Conservation (phyloP, 92 coral and sea anemone species). For the Umimayanthus chanpuru region DNA sequence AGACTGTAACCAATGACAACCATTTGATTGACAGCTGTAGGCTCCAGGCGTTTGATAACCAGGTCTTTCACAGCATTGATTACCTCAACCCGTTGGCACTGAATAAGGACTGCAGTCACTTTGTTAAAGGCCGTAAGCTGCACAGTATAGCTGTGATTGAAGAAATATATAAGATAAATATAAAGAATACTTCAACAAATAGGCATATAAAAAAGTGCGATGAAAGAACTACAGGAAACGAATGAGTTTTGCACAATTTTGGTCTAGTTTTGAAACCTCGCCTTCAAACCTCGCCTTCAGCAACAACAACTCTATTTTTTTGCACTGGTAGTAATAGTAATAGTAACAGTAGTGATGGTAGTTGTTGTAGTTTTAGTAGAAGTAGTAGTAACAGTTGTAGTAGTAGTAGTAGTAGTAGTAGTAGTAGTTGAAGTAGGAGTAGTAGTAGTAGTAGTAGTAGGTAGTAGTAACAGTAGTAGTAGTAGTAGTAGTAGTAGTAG, state of each 20-base stretch:
- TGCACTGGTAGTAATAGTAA: no score
- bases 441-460: no score
- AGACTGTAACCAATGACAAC: conserved; percentile 21
- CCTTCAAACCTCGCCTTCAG: no score
- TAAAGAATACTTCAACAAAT: not conserved
- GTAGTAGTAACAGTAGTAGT: no score
- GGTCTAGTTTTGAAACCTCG: not conserved
- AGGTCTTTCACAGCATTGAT: conserved; percentile 12
- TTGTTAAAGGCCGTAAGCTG: conserved; percentile 25
- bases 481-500: no score
- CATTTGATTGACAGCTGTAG: conserved; percentile 10
- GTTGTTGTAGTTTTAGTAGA: no score
- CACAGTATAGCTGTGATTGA: not conserved
- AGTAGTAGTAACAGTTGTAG: no score
- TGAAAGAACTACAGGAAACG: no score
- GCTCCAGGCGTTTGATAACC: not conserved
- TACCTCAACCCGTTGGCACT: not conserved
- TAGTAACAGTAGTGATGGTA: no score
- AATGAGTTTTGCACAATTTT: not conserved
- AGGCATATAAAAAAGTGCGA: not conserved
- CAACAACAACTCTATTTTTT: not conserved
- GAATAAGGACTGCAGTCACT: conserved; percentile 12
- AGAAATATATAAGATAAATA: not conserved
- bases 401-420: no score
- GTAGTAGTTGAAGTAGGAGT: no score